A percentile compares a stretch with the other conserved stretches of the same genome.
Conservation (phyloP, 53 echinoderm and acorn worm species). For the Pentamera pediparva region DNA sequence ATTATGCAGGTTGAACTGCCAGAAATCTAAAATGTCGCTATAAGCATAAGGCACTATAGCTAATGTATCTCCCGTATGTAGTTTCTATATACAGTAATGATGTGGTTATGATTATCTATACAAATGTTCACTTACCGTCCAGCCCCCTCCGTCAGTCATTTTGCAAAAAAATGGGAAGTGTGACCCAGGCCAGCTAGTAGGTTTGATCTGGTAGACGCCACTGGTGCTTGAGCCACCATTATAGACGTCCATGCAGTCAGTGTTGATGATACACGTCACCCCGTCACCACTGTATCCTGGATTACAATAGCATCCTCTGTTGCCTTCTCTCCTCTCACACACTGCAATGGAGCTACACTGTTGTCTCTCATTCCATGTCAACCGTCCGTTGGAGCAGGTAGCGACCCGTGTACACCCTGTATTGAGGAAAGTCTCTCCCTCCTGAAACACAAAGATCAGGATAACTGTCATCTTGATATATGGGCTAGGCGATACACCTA, state of each 20-base stretch:
- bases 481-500: too few relatives aligned
- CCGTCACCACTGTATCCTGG: slow-evolving; percentile 6
- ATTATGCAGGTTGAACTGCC: too few relatives aligned
- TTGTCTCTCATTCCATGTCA: background rate
- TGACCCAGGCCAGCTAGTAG: background rate
- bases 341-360: background rate
- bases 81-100: too few relatives aligned
- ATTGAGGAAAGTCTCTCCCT: background rate
- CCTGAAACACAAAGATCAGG: too few relatives aligned
- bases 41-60: too few relatives aligned
- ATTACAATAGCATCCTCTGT: background rate
- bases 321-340: background rate
- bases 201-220: background rate
- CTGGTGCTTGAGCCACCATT: background rate
- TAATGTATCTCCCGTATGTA: too few relatives aligned
- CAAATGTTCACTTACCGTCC: slow-evolving; percentile 23
- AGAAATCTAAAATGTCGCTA: too few relatives aligned
- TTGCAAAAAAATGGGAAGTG: background rate
- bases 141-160: slow-evolving; percentile 1
- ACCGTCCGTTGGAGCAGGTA: background rate
- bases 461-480: too few relatives aligned
- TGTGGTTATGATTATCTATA: too few relatives aligned
- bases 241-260: background rate
- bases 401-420: background rate
- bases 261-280: background rate